A percentile compares a stretch with the other conserved stretches of the same genome.
These are phyloP conservation scores for Hirundo rustica DNA, from an alignment of 2,797 vertebrate species.

Conservation along the genomic window DNA sequence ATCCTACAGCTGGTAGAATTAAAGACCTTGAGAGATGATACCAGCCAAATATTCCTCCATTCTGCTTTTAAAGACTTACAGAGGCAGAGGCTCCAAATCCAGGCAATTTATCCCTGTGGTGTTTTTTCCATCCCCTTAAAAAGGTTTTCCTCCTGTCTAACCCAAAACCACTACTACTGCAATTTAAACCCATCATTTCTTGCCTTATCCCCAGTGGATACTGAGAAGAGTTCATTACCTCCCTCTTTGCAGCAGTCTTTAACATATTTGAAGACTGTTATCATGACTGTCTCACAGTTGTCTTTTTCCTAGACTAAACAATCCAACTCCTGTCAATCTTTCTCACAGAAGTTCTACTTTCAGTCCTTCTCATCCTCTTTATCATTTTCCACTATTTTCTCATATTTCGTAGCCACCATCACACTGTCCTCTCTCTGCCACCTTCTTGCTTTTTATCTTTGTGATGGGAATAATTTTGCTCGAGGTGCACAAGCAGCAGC, in stretches of 20 bases:
- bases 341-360: slow-evolving; percentile 15
- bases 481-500: neutral
- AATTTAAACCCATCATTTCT: slow-evolving; percentile 53
- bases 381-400: neutral
- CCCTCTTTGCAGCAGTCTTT: neutral
- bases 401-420: neutral
- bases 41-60: neutral
- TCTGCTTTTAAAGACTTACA: neutral
- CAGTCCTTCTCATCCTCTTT: neutral
- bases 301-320: slow-evolving; percentile 66
- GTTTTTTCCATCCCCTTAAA: neutral
- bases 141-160: slow-evolving; percentile 36
- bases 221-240: slow-evolving; percentile 49
- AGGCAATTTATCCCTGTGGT: neutral
- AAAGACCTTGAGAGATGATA: neutral
- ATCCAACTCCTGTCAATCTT: slow-evolving; percentile 51
- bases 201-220: slow-evolving; percentile 38
- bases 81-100: neutral
- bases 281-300: slow-evolving; percentile 56
- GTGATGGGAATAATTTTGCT: neutral
- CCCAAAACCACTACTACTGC: slow-evolving; percentile 6
- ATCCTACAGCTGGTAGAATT: neutral
- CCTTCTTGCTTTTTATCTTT: neutral
- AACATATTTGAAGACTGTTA: slow-evolving; percentile 55
- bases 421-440: neutral